Evolutionary conservation across 2,113 vertebrate genomes (phyloP), one percentile per base, ranked within the genome.

Genomic region (Zootoca vivipara): DNA sequence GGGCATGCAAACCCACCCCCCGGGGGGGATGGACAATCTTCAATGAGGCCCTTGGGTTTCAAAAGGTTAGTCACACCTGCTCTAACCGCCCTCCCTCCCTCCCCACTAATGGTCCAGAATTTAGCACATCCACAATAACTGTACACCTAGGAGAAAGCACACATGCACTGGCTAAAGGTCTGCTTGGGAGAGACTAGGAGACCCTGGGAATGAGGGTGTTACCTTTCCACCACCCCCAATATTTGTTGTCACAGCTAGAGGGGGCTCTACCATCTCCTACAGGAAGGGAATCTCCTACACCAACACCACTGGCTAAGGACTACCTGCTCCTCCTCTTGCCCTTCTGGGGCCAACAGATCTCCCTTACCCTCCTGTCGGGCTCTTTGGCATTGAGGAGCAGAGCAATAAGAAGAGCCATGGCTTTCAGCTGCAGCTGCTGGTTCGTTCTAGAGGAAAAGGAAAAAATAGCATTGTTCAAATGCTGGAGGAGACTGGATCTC

Each of bases 361-460:
- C 67, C n/a, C 62, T 93, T 91, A 99, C 99, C 98, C 96, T 96
- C 89, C 97, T 96, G 85, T 99, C 98, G 0, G 86, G 1, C 0
- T 97, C 95, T 0, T 90, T 96, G 0, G 98, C 98, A 0, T 97
- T 98, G 96, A 98, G 99, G 33, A 99, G 96, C 85, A 99, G 93
- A 0, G 99, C 98, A 84, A 98, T 98, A 4, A 99, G 97, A 69
- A 99, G 96, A 0, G 99, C 99, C 99, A 99, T 99, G 3, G 98
- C 99, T 96, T 99, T 99, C 89, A 98, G 99, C 94, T 99, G 99
- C 81, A 99, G 97, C 94, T 98, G 97, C 78, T 97, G 96, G 20
- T 99, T 98, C 1, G 97, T 97, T 94, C 99, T 99, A 93, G 13
- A 35, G 83, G n/a, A 16, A 30, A 26, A 91, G 62, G 65, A n/a